A percentile compares a stretch with the other conserved stretches of the same genome.
phyloP scores from a whole-genome alignment of 2,888 invertebrate genomes.

The Strigamia transsilvanica region DNA sequence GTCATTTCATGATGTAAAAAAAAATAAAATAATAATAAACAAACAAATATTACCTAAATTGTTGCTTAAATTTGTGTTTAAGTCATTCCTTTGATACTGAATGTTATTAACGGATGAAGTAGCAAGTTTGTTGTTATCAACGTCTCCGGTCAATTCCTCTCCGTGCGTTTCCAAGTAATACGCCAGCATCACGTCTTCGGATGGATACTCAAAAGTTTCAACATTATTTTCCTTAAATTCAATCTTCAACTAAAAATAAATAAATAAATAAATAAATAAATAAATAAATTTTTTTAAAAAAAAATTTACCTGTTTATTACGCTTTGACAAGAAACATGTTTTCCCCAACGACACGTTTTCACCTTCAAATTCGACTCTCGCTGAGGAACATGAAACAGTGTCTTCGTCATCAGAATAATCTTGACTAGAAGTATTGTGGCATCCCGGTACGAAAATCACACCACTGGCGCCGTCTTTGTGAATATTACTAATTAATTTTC shows the following conservation, averaged over 20 bases:
- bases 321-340: conserved; percentile 49
- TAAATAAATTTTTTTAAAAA: not conserved
- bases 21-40: too few relatives aligned
- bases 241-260: conserved; percentile 52
- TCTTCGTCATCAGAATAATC: conserved; percentile 49
- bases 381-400: not conserved
- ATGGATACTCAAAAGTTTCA: conserved; percentile 54
- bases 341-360: conserved; percentile 49
- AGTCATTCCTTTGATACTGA: not conserved
- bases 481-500: conserved; percentile 50
- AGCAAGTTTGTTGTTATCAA: not conserved
- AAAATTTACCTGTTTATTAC: conserved; percentile 52
- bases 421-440: conserved; percentile 15
- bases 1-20: too few relatives aligned
- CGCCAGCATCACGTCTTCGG: conserved; percentile 37
- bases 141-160: not conserved
- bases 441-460: conserved; percentile 41
- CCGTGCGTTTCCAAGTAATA: not conserved
- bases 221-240: conserved; percentile 50
- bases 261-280: not conserved
- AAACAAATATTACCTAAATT: not conserved
- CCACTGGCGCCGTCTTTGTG: conserved; percentile 24
- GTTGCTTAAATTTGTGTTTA: not conserved
- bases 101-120: not conserved
- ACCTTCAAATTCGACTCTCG: conserved; percentile 50